phyloP scores from a whole-genome alignment of 2,113 vertebrate species.

The Cyanoramphus novaezelandiae region DNA sequence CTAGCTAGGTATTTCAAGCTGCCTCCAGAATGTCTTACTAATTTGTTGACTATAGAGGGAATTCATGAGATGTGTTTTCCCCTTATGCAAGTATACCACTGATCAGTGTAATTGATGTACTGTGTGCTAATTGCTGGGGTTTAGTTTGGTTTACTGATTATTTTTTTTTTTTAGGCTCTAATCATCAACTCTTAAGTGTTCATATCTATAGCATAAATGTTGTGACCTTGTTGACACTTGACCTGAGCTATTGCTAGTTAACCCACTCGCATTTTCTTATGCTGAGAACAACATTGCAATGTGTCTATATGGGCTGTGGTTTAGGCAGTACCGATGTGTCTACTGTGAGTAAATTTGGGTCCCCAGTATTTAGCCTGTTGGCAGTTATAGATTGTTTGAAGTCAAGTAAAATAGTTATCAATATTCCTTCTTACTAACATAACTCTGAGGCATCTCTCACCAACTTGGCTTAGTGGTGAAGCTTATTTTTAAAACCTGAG shows the following conservation, averaged over 20 bases:
- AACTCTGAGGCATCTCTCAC: neutral
- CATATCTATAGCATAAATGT: neutral
- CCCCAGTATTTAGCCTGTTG: neutral
- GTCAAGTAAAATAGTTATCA: neutral
- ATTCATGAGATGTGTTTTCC: neutral
- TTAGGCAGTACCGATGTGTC: neutral
- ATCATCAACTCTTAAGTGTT: neutral
- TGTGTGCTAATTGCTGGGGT: neutral
- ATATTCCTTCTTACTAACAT: neutral
- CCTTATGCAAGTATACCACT: neutral
- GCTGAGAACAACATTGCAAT: neutral
- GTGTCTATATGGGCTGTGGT: neutral
- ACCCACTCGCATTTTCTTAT: neutral
- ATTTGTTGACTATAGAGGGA: neutral
- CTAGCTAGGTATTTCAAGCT: neutral
- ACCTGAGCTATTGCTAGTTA: neutral
- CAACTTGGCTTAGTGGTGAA: neutral
- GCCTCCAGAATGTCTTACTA: neutral
- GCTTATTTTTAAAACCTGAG: neutral
- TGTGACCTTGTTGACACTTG: neutral
- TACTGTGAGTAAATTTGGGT: neutral
- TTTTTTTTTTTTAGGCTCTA: neutral
- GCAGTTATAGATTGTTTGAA: neutral
- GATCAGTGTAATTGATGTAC: neutral
- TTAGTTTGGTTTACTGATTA: neutral